Evolutionary conservation across 1,140 invertebrate genomes (phyloP), one percentile per base, ranked within the genome.

Genomic region (Drosophila bocki): DNA sequence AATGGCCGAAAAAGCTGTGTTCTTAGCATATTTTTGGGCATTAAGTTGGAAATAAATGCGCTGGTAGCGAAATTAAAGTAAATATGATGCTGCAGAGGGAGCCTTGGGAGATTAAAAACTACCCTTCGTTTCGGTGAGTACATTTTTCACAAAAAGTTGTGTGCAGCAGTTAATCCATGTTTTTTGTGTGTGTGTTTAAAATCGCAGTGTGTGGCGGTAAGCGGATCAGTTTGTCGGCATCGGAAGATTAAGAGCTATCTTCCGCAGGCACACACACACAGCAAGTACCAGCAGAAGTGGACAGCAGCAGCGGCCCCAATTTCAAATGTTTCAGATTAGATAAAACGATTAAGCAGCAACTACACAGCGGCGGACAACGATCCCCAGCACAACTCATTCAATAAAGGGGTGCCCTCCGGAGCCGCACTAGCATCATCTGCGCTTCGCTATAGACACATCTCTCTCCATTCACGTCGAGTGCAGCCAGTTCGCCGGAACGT

Each of bases 331-430:
- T 19, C 59, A 75, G 84, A 88, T 88, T 90, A 88, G 85, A 88
- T 88, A 90, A 75, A 76, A 59, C 69, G 85, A 81, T 84, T 78
- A 84, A 78, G 78, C 77, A 90, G 71, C 37, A 51, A 75, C 61
- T 64, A 42, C 56, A 71, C 67, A 84, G 71, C 35, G 22, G 11
- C 51, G 51, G 51, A 54, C 51, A 50, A 56, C 42, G 33, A 44
- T 35, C 44, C 44, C 29, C 67, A 47, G 63, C 64, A 53, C 80
- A 80, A 80, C 82, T 88, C 68, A 88, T 88, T 87, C 69, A 84
- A 65, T 11, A 61, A 26, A 62, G 26, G 78, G 67, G 60, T 51
- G 53, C 33, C 22, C 22, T 22, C 22, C 67, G 64, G 50, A 57
- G 63, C 50, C 48, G 44, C 60, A 57, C 47, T 50, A 72, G 62